These are phyloP conservation scores for Drosophila albomicans DNA, from an alignment of 1,140 invertebrate genomes.

Conservation along the genomic window DNA sequence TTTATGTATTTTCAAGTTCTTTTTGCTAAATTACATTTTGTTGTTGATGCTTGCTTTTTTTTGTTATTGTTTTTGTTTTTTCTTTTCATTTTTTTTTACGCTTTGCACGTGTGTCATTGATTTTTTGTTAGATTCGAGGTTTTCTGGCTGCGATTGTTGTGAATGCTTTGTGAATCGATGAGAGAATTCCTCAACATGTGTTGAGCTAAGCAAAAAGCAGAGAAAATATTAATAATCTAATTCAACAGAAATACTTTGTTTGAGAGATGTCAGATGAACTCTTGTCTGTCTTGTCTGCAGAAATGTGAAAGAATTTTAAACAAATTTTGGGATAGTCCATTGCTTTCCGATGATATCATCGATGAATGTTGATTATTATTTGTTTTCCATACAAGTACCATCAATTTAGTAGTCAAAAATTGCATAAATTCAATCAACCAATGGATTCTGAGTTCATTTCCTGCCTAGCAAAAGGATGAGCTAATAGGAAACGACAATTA, in stretches of 20 bases:
- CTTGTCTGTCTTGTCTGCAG: no score
- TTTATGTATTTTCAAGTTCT: constrained; percentile 49
- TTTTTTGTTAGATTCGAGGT: constrained; percentile 36
- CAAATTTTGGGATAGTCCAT: neutral
- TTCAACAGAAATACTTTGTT: neutral
- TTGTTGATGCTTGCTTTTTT: constrained; percentile 17
- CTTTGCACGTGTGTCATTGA: constrained; percentile 41
- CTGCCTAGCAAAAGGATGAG: constrained; percentile 23
- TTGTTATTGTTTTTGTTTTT: constrained; percentile 36
- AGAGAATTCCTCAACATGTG: constrained; percentile 4
- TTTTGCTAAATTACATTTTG: constrained; percentile 50
- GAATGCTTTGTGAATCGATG: constrained; percentile 13
- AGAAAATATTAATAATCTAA: neutral
- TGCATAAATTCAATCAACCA: neutral
- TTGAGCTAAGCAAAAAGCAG: neutral
- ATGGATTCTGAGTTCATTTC: constrained; percentile 21
- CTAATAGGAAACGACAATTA: constrained; percentile 45
- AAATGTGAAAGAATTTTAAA: neutral
- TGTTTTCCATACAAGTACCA: neutral
- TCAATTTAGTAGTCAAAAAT: neutral
- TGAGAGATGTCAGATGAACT: neutral
- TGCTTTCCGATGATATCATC: neutral
- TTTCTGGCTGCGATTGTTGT: constrained; percentile 21
- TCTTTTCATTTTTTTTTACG: constrained; percentile 40
- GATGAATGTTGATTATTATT: neutral